Evolutionary conservation across 2,113 vertebrate species (phyloP).

Genomic region (Panurus biarmicus): DNA sequence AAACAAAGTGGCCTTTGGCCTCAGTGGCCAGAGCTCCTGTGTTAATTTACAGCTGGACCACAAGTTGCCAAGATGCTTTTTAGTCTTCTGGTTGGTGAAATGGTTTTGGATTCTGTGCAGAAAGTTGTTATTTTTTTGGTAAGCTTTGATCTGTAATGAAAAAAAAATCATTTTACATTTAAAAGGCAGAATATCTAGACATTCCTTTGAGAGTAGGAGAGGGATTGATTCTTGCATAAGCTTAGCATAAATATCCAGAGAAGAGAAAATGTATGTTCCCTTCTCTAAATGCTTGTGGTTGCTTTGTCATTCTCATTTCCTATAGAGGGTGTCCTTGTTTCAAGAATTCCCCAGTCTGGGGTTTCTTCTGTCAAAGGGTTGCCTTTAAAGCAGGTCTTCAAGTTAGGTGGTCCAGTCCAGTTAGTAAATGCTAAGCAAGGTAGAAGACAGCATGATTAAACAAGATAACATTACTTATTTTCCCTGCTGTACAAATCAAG

Average conservation of each 20-base stretch:
- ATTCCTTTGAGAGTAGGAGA: neutral
- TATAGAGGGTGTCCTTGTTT: slow-evolving; percentile 68
- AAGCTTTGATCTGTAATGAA: neutral
- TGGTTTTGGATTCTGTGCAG: neutral
- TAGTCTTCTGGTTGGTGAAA: neutral
- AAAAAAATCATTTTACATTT: neutral
- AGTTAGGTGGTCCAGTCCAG: slow-evolving; percentile 70
- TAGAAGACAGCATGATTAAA: slow-evolving; percentile 61
- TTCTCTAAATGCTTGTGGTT: neutral
- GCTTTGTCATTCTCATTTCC: neutral
- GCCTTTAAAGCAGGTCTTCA: slow-evolving; percentile 47
- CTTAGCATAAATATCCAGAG: neutral
- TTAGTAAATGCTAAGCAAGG: slow-evolving; percentile 49
- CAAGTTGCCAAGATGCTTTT: neutral
- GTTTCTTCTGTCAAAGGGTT: slow-evolving; percentile 13
- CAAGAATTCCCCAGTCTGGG: neutral
- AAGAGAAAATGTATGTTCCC: neutral
- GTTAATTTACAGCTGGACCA: neutral
- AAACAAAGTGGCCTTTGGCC: neutral
- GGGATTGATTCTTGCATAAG: neutral
- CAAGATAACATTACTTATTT: slow-evolving; percentile 68
- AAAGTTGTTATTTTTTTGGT: neutral
- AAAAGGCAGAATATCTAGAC: neutral
- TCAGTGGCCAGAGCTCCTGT: neutral
- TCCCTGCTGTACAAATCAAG: slow-evolving; percentile 43